Evolutionary conservation across 2,113 vertebrate genomes (phyloP), one percentile per base, ranked within the genome.

Genomic region (Colistium nudipinnis): DNA sequence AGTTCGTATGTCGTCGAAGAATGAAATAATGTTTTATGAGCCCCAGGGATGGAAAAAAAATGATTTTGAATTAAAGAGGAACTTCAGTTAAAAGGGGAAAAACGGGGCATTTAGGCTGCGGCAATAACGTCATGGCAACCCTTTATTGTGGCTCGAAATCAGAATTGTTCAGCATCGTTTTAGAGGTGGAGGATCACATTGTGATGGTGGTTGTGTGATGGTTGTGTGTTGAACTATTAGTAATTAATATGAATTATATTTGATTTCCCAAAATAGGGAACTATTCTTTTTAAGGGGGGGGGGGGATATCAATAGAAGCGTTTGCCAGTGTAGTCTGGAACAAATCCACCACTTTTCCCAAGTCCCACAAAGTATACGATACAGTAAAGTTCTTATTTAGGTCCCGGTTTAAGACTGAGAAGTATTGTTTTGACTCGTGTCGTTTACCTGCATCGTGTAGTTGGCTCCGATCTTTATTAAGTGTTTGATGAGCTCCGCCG

Each of bases 401-500:
- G 39, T 6, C 39, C 39, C 8, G 24, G 13, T 35, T 19, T 44
- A 17, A 44, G 7, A 44, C 19, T 20, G 8, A 19, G 10, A 44
- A 1, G 19, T 19, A 10, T 45, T 47, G 9, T 47, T 33, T 33
- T 33, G 31, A 33, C 4, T 33, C 4, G 31, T 33, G 31, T 31
- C n/a, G 1, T 39, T 70, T 80, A 97, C 97, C 98, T 99, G 98
- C 93, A 98, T 93, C 56, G 95, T 97, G 79, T 99, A 98, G 93
- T 99, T 99, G 83, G 96, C 95, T 56, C 94, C 95, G 22, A 94
- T 93, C 92, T 95, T 95, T 92, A 99, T 96, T 75, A 99, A 87
- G 76, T 94, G 95, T 81, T 96, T 97, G 88, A 99, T 97, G 90
- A 99, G 92, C 90, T 99, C 97, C 17, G 97, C 97, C 47, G 97